Percentiles rank a stretch among this genome's conserved stretches.
Conservation (phyloP, 1,140 invertebrate genomes). For the Littorina saxatilis region DNA sequence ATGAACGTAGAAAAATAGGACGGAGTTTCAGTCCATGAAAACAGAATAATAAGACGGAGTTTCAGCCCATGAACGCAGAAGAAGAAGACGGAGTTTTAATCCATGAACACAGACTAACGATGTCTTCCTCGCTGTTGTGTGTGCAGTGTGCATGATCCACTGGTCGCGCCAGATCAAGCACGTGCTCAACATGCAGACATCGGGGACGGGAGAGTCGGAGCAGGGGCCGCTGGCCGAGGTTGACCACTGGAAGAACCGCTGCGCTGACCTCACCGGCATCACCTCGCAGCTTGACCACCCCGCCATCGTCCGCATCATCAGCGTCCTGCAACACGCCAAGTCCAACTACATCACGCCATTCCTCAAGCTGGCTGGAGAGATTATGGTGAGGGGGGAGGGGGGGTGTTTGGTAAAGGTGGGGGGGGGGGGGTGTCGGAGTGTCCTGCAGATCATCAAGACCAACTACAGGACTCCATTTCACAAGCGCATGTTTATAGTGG, state of each 20-base stretch:
- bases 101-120: too few species aligned
- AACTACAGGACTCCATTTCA: too few species aligned
- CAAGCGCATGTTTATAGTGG: too few species aligned
- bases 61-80: too few species aligned
- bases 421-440: background rate
- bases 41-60: too few species aligned
- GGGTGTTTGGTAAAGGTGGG: background rate
- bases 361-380: constrained; percentile 74
- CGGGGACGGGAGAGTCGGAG: constrained; percentile 82
- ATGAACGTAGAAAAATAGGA: too few species aligned
- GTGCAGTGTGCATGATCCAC: constrained; percentile 83
- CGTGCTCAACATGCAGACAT: constrained; percentile 83
- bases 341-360: constrained; percentile 89
- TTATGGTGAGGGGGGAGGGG: constrained; percentile 67
- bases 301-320: constrained; percentile 83
- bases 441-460: too few species aligned
- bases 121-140: background rate
- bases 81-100: too few species aligned
- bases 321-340: constrained; percentile 84
- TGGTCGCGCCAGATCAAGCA: constrained; percentile 91
- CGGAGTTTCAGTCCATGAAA: too few species aligned
- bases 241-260: constrained; percentile 90
- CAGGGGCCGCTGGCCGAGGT: constrained; percentile 89
- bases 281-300: constrained; percentile 84
- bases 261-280: constrained; percentile 87